Evolutionary conservation across 1,140 invertebrate genomes (phyloP), one percentile per base, ranked within the genome.

Genomic region (Medauroidea extradentata): DNA sequence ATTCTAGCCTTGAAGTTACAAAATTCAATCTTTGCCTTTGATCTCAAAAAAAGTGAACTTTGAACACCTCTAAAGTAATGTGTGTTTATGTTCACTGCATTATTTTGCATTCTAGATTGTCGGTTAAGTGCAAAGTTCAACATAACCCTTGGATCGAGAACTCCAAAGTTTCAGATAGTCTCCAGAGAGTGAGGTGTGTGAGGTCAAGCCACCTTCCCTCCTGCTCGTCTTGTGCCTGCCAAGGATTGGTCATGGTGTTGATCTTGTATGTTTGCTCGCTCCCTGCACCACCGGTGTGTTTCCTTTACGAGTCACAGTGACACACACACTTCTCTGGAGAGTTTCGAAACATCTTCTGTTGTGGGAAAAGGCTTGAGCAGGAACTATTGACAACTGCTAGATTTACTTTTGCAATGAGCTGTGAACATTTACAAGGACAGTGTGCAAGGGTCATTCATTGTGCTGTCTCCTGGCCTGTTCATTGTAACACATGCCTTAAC

Each of bases 51-150:
- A n/a, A n/a, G n/a, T n/a, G n/a, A n/a, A n/a, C n/a, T n/a, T n/a
- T n/a, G n/a, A n/a, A n/a, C n/a, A n/a, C n/a, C n/a, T n/a, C n/a
- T n/a, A n/a, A n/a, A n/a, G n/a, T n/a, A n/a, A n/a, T n/a, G n/a
- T n/a, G n/a, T n/a, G n/a, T n/a, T n/a, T n/a, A n/a, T n/a, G n/a
- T n/a, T 34, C 29, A 34, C 29, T 7, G 4, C 4, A 34, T 34
- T 34, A 34, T 34, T 34, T 34, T 34, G 29, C 11, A 34, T 34
- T 34, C 29, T 59, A 59, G 48, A 59, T 38, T 52, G 50, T 59
- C 54, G 39, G 38, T 43, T 52, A 57, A 61, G 43, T 51, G 27
- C 60, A 60, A 64, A 56, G 61, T 64, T 64, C 60, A 57, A 60
- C 57, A 60, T 64, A 53, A 23, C 48, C 42, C 11, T 64, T 43